These are phyloP conservation scores for Xanthia icteritia DNA, from an alignment of 2,888 invertebrate species.

Conservation along the genomic window DNA sequence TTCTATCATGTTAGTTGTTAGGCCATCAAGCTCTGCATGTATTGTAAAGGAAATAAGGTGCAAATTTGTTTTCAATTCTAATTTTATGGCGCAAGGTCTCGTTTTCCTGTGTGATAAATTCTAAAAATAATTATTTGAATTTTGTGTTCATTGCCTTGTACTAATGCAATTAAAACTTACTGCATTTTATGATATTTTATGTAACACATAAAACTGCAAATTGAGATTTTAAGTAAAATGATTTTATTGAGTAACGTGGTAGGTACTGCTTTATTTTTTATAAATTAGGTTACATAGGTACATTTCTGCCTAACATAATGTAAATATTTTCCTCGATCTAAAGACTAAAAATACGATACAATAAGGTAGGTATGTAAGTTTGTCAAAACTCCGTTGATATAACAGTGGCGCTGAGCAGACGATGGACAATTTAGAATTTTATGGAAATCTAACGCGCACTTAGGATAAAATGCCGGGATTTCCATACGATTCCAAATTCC, in stretches of 20 bases:
- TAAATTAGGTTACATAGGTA: background rate
- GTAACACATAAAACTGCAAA: background rate
- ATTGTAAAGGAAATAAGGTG: slow-evolving; percentile 23
- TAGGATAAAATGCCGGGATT: too few relatives aligned
- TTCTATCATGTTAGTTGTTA: background rate
- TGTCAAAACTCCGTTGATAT: background rate
- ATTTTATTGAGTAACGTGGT: background rate
- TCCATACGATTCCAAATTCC: too few relatives aligned
- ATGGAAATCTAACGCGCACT: too few relatives aligned
- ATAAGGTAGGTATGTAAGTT: background rate
- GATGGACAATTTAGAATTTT: too few relatives aligned
- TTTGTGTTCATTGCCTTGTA: slow-evolving; percentile 36
- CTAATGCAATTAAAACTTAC: slow-evolving; percentile 19
- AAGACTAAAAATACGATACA: background rate
- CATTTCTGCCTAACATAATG: background rate
- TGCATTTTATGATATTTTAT: slow-evolving; percentile 9
- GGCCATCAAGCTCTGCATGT: background rate
- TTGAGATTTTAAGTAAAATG: background rate
- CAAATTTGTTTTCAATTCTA: slow-evolving; percentile 31
- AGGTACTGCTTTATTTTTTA: background rate
- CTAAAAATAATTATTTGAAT: slow-evolving; percentile 42
- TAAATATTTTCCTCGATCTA: background rate
- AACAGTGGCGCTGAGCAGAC: too few relatives aligned
- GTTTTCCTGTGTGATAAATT: slow-evolving; percentile 49
- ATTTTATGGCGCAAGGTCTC: background rate